Evolutionary conservation across 1,140 invertebrate species (phyloP).

Genomic region (Lepidurus apus): DNA sequence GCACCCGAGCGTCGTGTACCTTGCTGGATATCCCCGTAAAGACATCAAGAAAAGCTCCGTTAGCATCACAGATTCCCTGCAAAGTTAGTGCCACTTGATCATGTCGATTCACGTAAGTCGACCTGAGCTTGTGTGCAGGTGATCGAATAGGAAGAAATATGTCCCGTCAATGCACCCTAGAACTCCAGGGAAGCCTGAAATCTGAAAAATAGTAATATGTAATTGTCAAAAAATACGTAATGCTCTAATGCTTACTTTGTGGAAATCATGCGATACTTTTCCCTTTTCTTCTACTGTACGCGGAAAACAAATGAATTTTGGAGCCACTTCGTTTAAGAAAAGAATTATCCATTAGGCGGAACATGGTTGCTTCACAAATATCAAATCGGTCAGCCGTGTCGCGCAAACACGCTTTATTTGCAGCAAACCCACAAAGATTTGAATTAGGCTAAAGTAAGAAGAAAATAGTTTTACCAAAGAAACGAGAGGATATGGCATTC

Average conservation of each 20-base stretch:
- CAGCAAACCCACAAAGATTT: neutral
- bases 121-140: conserved; percentile 37
- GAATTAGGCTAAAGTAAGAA: neutral
- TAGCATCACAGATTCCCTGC: conserved; percentile 40
- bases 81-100: conserved; percentile 39
- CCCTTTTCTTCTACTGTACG: too few relatives aligned
- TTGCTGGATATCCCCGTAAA: conserved; percentile 40
- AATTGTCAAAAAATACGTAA: too few relatives aligned
- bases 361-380: neutral
- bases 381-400: neutral
- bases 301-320: neutral
- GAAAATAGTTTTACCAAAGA: conserved; percentile 1
- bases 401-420: neutral
- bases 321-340: neutral
- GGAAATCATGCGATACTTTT: too few relatives aligned
- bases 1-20: conserved; percentile 39
- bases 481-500: neutral
- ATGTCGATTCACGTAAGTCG: conserved; percentile 40
- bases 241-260: too few relatives aligned
- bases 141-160: conserved; percentile 36
- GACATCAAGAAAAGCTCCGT: conserved; percentile 39
- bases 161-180: conserved; percentile 37
- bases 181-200: conserved; percentile 34
- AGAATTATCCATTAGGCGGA: neutral
- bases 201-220: neutral